Conservation (phyloP, 2,797 vertebrate genomes). For the Eleutherodactylus coqui region DNA sequence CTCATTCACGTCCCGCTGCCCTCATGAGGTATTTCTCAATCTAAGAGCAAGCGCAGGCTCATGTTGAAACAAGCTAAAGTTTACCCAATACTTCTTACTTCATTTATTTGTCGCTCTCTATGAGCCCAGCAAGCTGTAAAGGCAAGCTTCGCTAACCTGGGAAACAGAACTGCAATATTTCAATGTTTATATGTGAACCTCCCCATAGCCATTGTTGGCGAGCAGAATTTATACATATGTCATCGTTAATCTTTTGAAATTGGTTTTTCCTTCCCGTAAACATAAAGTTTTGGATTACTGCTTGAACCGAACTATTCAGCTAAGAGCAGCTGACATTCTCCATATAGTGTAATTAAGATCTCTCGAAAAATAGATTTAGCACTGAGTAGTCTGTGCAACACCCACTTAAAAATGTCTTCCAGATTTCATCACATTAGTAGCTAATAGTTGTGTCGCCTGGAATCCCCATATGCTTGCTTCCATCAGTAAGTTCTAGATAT, state of each 20-base stretch:
- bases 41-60: background rate
- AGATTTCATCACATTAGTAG: slow-evolving; percentile 31
- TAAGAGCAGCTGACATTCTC: slow-evolving; percentile 18
- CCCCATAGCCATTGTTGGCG: background rate
- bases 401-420: slow-evolving; percentile 3
- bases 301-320: background rate
- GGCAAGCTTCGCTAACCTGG: background rate
- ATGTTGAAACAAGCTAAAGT: background rate
- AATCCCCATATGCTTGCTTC: slow-evolving; percentile 20
- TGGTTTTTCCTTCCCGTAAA: background rate
- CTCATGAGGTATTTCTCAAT: background rate
- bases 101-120: background rate
- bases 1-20: background rate
- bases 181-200: background rate
- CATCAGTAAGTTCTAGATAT: slow-evolving; percentile 5
- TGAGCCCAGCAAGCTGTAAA: background rate
- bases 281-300: background rate
- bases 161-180: too few relatives aligned
- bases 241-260: background rate
- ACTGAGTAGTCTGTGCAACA: slow-evolving; percentile 4
- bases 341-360: background rate
- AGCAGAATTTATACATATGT: slow-evolving; percentile 8
- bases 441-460: background rate
- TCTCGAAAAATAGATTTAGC: background rate
- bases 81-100: background rate